Percentiles rank a stretch among this genome's conserved stretches.
phyloP scores from a whole-genome alignment of 2,888 invertebrate genomes.

The Argyresthia goedartella region DNA sequence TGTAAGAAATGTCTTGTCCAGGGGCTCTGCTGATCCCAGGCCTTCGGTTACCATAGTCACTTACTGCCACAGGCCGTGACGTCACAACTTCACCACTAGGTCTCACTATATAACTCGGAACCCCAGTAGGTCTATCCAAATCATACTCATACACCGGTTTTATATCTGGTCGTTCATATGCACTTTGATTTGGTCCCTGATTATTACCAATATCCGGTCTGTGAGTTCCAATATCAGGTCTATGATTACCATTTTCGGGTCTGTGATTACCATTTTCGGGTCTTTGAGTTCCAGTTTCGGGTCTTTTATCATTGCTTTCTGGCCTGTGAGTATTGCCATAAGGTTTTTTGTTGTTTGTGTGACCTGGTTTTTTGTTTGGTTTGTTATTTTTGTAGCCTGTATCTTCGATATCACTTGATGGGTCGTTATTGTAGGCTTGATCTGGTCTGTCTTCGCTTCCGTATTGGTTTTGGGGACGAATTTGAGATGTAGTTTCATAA shows the following conservation, averaged over 20 bases:
- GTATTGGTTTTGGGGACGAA: slow-evolving; percentile 3
- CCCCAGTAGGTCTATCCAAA: slow-evolving; percentile 35
- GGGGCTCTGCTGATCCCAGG: slow-evolving; percentile 28
- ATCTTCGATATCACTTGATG: not conserved
- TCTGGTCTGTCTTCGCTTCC: slow-evolving; percentile 4
- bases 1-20: slow-evolving; percentile 28
- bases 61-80: slow-evolving; percentile 43
- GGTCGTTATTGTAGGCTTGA: not conserved
- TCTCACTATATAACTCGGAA: slow-evolving; percentile 37
- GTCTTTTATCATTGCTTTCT: not conserved
- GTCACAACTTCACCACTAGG: slow-evolving; percentile 46
- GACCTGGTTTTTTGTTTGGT: not conserved
- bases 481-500: not conserved
- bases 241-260: slow-evolving; percentile 11
- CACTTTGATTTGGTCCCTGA: slow-evolving; percentile 7
- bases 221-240: slow-evolving; percentile 10
- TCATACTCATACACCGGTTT: slow-evolving; percentile 56
- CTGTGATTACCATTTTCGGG: slow-evolving; percentile 10
- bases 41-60: slow-evolving; percentile 31
- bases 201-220: slow-evolving; percentile 2
- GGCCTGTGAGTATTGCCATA: not conserved
- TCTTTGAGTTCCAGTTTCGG: slow-evolving; percentile 8
- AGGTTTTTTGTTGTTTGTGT: not conserved
- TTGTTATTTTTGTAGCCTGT: not conserved
- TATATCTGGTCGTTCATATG: slow-evolving; percentile 23